phyloP scores from a whole-genome alignment of 2,888 invertebrate genomes.

The Ernsta delagoae region DNA sequence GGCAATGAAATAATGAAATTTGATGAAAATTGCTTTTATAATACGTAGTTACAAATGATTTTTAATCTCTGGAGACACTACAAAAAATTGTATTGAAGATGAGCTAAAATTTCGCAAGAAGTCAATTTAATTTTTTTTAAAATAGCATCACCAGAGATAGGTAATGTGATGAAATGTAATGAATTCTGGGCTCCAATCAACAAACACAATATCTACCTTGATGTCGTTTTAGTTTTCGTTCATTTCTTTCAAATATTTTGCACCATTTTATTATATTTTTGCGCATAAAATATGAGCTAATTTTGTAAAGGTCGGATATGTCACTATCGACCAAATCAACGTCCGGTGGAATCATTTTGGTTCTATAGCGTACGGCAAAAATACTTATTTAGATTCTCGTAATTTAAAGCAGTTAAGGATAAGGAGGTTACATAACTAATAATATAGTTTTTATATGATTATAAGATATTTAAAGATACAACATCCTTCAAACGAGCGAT shows the following conservation, averaged over 20 bases:
- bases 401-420: neutral
- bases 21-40: too few relatives aligned
- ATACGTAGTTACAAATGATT: too few relatives aligned
- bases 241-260: neutral
- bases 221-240: neutral
- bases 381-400: neutral
- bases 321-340: neutral
- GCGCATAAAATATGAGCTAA: neutral
- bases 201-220: neutral
- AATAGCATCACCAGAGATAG: constrained; percentile 4
- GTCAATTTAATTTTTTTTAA: too few relatives aligned
- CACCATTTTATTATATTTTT: constrained; percentile 14
- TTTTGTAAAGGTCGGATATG: constrained; percentile 6
- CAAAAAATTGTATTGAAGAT: too few relatives aligned
- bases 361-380: neutral
- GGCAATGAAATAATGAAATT: too few relatives aligned
- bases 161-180: neutral
- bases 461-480: too few relatives aligned
- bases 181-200: neutral
- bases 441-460: neutral
- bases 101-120: too few relatives aligned
- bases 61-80: too few relatives aligned
- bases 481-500: too few relatives aligned
- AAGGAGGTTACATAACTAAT: neutral
- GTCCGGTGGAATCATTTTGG: constrained; percentile 25